Percentiles rank a stretch among this genome's conserved stretches.
Evolutionary conservation across 2,113 vertebrate species (phyloP).

Genomic region (Malurus elegans): DNA sequence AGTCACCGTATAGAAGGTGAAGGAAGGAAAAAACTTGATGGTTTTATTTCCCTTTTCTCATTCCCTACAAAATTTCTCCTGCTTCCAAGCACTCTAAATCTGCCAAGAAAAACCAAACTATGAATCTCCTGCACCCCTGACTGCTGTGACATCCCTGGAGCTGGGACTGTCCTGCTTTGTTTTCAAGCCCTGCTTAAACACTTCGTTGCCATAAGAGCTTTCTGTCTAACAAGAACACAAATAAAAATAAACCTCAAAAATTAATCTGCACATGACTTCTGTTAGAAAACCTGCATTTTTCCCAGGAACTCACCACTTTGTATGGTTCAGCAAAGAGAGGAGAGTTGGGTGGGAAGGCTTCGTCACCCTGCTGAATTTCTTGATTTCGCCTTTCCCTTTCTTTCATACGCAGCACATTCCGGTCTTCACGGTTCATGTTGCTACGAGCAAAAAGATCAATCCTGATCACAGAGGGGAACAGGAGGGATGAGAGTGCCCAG

Average conservation of each 20-base stretch:
- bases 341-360: constrained; percentile 94
- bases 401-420: constrained; percentile 99
- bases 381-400: constrained; percentile 88
- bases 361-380: constrained; percentile 93
- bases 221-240: not conserved
- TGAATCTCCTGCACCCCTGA: too few relatives aligned
- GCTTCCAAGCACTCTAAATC: not conserved
- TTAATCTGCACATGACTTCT: not conserved
- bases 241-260: not conserved
- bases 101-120: not conserved
- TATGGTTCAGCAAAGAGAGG: constrained; percentile 97
- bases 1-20: not conserved
- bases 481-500: not conserved
- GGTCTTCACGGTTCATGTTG: constrained; percentile 99
- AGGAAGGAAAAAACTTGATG: not conserved
- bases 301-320: constrained; percentile 91
- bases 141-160: not conserved
- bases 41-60: not conserved
- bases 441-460: constrained; percentile 76
- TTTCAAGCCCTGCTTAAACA: not conserved
- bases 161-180: not conserved
- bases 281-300: not conserved
- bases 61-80: not conserved
- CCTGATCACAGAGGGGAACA: constrained; percentile 42
- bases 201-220: not conserved